Evolutionary conservation across 1,140 invertebrate species (phyloP).

Genomic region (Cotesia chilonis): DNA sequence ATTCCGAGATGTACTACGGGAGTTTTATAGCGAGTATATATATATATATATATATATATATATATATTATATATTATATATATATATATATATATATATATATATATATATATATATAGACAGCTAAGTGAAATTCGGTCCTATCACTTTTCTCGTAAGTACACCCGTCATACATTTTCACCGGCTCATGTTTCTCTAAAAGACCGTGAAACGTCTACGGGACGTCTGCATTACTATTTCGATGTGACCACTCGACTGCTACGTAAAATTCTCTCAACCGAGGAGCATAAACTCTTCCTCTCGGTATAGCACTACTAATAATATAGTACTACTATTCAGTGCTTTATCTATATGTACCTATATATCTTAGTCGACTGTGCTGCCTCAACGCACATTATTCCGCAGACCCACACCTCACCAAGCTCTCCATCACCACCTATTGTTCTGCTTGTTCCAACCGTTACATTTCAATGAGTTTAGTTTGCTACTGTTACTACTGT

Average conservation of each 20-base stretch:
- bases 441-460: too few relatives aligned
- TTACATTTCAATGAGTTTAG: too few relatives aligned
- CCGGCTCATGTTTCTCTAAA: conserved; percentile 40
- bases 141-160: conserved; percentile 33
- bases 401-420: too few relatives aligned
- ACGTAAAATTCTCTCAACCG: conserved; percentile 9
- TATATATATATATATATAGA: not conserved
- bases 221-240: conserved; percentile 35
- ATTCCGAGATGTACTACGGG: conserved; percentile 9
- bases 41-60: too few relatives aligned
- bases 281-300: too few relatives aligned
- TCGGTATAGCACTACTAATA: too few relatives aligned
- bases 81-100: too few relatives aligned
- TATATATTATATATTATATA: too few relatives aligned
- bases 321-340: too few relatives aligned
- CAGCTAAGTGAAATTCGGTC: not conserved
- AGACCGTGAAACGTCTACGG: conserved; percentile 32
- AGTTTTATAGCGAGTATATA: not conserved
- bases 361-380: not conserved
- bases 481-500: too few relatives aligned
- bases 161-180: conserved; percentile 42
- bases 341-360: not conserved
- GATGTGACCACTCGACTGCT: conserved; percentile 34
- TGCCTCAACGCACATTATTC: too few relatives aligned
- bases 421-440: too few relatives aligned